Conservation (phyloP, 2,113 vertebrate genomes). For the Strigops habroptila region DNA sequence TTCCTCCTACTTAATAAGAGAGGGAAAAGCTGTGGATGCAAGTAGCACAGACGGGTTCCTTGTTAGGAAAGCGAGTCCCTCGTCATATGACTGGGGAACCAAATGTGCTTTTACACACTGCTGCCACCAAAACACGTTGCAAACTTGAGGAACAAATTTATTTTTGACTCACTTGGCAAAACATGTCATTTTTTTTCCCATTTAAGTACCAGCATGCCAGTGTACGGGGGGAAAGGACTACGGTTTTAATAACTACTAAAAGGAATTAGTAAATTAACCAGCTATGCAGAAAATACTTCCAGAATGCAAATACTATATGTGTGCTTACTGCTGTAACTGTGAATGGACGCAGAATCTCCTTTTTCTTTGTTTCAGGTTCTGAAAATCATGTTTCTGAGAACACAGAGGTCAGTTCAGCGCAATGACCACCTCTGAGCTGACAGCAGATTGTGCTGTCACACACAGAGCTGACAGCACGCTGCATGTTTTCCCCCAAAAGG, state of each 20-base stretch:
- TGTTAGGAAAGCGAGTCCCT: conserved; percentile 43
- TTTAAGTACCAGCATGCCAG: background rate
- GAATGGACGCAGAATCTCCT: background rate
- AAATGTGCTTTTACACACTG: conserved; percentile 49
- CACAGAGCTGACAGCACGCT: background rate
- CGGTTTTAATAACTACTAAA: background rate
- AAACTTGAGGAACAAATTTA: conserved; percentile 49
- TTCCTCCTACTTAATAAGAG: conserved; percentile 62
- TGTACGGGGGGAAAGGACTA: background rate
- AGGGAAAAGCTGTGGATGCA: conserved; percentile 31
- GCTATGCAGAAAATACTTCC: background rate
- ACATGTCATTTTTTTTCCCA: background rate
- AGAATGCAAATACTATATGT: background rate
- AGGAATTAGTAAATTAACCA: background rate
- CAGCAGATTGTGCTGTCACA: no score
- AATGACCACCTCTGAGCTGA: background rate
- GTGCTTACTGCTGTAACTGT: background rate
- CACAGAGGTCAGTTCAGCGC: background rate
- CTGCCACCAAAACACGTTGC: conserved; percentile 47
- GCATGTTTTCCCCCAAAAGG: background rate
- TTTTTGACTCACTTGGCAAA: conserved; percentile 54
- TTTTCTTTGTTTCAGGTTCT: background rate
- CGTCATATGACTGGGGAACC: conserved; percentile 45
- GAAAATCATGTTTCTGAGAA: background rate
- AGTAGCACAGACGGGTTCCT: conserved; percentile 28